Conservation (phyloP, 92 coral and sea anemone genomes). For the Phymanthus crucifer region DNA sequence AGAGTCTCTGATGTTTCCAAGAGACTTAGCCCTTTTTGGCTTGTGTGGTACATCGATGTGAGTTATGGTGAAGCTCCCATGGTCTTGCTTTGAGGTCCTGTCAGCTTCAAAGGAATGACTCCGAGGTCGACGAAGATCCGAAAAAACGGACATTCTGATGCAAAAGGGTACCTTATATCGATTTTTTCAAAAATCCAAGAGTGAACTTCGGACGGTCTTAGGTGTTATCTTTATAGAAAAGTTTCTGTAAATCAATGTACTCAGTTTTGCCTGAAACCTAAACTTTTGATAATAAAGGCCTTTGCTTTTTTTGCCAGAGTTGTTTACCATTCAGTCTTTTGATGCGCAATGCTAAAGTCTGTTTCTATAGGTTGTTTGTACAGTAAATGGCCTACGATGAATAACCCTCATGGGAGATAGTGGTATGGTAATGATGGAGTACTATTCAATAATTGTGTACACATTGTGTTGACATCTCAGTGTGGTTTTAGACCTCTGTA, state of each 20-base stretch:
- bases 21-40: conserved; percentile 11
- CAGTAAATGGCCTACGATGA: neutral
- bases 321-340: no score
- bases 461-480: neutral
- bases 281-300: no score
- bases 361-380: conserved; percentile 3
- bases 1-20: conserved; percentile 17
- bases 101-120: conserved; percentile 18
- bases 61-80: conserved; percentile 34
- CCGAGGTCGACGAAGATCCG: conserved; percentile 15
- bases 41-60: conserved; percentile 24
- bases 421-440: neutral
- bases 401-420: neutral
- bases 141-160: conserved; percentile 7
- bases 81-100: conserved; percentile 5
- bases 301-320: no score
- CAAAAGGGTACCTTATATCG: neutral
- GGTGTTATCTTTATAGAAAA: no score
- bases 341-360: neutral
- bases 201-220: neutral
- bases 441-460: neutral
- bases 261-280: neutral
- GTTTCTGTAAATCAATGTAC: no score
- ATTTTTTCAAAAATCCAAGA: neutral
- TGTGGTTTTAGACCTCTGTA: no score